A percentile compares a stretch with the other conserved stretches of the same genome.
Evolutionary conservation across 2,888 invertebrate genomes (phyloP).

Genomic region (Campoplex nolae): DNA sequence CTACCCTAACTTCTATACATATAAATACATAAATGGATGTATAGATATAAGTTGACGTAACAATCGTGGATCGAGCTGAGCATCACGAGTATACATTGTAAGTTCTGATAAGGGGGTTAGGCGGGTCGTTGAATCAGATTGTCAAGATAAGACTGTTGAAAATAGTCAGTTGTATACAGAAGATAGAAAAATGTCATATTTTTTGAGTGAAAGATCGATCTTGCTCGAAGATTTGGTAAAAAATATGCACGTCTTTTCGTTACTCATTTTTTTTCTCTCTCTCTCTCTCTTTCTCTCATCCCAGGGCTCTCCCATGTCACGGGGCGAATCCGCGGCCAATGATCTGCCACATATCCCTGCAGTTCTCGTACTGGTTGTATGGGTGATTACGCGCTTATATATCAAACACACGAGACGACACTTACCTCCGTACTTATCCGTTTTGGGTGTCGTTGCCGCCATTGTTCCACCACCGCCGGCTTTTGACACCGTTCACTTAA

Average conservation of each 20-base stretch:
- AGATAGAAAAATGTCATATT: slow-evolving; percentile 6
- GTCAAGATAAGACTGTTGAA: slow-evolving; percentile 37
- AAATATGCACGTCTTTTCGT: background rate
- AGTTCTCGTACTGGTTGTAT: slow-evolving; percentile 44
- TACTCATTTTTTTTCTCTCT: slow-evolving; percentile 17
- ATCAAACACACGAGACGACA: slow-evolving; percentile 53
- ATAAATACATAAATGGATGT: background rate
- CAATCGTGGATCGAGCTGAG: slow-evolving; percentile 25
- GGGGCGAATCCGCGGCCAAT: slow-evolving; percentile 62
- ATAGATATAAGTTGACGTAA: background rate
- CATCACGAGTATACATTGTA: slow-evolving; percentile 1
- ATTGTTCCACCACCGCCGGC: slow-evolving; percentile 69
- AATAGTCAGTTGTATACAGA: background rate
- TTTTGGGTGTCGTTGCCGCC: slow-evolving; percentile 82
- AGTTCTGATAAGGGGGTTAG: slow-evolving; percentile 35
- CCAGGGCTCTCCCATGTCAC: slow-evolving; percentile 51
- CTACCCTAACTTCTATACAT: background rate
- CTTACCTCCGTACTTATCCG: slow-evolving; percentile 83
- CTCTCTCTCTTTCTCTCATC: slow-evolving; percentile 23
- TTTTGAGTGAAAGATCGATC: background rate
- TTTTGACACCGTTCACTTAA: slow-evolving; percentile 43
- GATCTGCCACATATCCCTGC: slow-evolving; percentile 57
- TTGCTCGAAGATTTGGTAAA: background rate
- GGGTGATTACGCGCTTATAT: slow-evolving; percentile 54
- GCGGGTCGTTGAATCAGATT: slow-evolving; percentile 37